These are phyloP conservation scores for Hozukius guyotensis DNA, from an alignment of 2,797 vertebrate species.

Conservation along the genomic window DNA sequence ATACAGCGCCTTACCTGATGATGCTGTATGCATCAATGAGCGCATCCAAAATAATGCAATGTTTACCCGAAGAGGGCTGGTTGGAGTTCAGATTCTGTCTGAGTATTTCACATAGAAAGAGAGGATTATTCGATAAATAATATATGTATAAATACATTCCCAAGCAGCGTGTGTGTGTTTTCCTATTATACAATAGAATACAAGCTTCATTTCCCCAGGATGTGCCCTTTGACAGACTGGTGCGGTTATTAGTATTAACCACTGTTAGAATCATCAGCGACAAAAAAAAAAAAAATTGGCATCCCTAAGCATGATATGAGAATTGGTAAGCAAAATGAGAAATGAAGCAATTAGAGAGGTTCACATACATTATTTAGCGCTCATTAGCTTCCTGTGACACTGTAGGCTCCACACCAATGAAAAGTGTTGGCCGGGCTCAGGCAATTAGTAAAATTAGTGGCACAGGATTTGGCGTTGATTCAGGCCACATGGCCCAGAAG, in stretches of 20 bases:
- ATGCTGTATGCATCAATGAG: conserved; percentile 71
- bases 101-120: conserved; percentile 32
- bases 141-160: conserved; percentile 35
- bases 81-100: conserved; percentile 42
- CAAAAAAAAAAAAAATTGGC: conserved; percentile 67
- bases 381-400: conserved; percentile 89
- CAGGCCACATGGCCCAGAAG: conserved; percentile 88
- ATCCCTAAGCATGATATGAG: conserved; percentile 80
- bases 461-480: conserved; percentile 86
- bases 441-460: conserved; percentile 91
- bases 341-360: conserved; percentile 88
- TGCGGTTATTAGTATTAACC: conserved; percentile 78
- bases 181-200: conserved; percentile 28
- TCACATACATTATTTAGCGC: conserved; percentile 90
- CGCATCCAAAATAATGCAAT: conserved; percentile 66
- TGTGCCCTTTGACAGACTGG: conserved; percentile 59
- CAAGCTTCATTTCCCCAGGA: conserved; percentile 41
- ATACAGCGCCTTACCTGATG: conserved; percentile 69
- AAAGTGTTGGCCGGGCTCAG: conserved; percentile 84
- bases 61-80: conserved; percentile 60
- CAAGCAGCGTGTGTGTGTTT: conserved; percentile 28
- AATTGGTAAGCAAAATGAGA: conserved; percentile 86
- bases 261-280: conserved; percentile 71
- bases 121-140: conserved; percentile 58
- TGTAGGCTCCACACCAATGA: conserved; percentile 84